Base-by-base conservation (phyloP, 1,140 invertebrate genomes). In the Drosophila nebulosa region DNA sequence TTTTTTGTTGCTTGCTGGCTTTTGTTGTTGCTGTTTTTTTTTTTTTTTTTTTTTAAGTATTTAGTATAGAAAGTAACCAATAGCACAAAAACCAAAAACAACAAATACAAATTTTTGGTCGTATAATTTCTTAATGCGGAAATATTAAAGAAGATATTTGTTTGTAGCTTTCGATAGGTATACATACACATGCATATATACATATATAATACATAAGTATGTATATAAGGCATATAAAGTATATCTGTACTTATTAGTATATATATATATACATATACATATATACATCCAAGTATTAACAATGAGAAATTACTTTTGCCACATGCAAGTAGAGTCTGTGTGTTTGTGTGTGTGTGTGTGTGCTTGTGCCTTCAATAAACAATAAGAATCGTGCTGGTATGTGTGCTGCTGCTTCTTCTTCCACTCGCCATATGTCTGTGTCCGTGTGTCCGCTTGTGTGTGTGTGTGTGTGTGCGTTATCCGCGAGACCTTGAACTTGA, bases 401-500 rank as follows among this genome's bases (percentile, higher is more conserved):
- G 52, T 18, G 36, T 50, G 14, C 24, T 42, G 56, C 7, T 42
- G 1, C 39, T 46, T 18, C 39, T 21, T 46, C 39, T 46, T 46
- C 18, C 18, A 46, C 39, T 46, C 7, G 39, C 39, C 39, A 46
- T 63, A 18, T 63, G 64, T 74, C 63, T 58, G 61, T 62, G 78
- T 69, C 51, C 36, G 58, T 58, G 63, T 30, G 27, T 30, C 27
- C 27, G 27, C 27, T 30, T 30, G 27, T 58, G 53, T 62, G 78
- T 69, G 30, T 69, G 30, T 58, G 63, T 76, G 42, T 68, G 72
- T 78, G 69, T 77, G 55, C 62, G 73, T 83, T 83, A 90, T 90
- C 84, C 89, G 84, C 81, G 89, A 90, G 89, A 90, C 89, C 89
- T 90, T 90, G 89, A 90, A 90, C 89, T 90, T 90, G 89, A 90